Conservation (phyloP, 2,113 vertebrate species). For the Cheirogaleus medius region DNA sequence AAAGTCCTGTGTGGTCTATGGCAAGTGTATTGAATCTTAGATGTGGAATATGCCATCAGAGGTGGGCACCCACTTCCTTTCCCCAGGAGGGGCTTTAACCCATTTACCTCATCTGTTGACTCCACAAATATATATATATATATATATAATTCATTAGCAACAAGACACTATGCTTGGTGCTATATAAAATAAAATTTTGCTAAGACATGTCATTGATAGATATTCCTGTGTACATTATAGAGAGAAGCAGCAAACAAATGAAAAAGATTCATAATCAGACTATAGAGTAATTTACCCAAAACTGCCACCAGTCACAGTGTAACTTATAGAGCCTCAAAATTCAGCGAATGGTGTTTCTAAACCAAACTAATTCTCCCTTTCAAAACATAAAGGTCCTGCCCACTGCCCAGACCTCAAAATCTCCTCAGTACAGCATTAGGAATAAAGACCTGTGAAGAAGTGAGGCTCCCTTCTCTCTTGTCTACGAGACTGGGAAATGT, state of each 20-base stretch:
- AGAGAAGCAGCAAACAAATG: background rate
- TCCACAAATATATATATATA: background rate
- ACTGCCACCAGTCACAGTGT: background rate
- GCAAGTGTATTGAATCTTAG: background rate
- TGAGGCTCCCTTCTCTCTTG: background rate
- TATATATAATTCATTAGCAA: background rate
- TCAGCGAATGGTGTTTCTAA: background rate
- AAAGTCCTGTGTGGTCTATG: background rate
- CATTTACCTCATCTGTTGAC: background rate
- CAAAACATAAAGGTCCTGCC: background rate
- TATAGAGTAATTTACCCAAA: background rate
- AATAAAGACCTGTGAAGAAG: background rate
- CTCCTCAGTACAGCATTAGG: background rate
- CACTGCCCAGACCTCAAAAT: background rate
- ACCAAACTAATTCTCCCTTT: background rate
- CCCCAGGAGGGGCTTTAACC: background rate
- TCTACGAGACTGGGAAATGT: background rate
- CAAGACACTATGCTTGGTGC: background rate
- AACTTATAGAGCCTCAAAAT: background rate
- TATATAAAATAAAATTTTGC: background rate
- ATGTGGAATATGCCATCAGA: background rate
- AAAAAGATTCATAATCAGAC: background rate
- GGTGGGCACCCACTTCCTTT: background rate
- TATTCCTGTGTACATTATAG: too few species aligned
- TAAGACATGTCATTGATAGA: background rate